Evolutionary conservation across 2,888 invertebrate genomes (phyloP).

Genomic region (Cosmia trapezina): DNA sequence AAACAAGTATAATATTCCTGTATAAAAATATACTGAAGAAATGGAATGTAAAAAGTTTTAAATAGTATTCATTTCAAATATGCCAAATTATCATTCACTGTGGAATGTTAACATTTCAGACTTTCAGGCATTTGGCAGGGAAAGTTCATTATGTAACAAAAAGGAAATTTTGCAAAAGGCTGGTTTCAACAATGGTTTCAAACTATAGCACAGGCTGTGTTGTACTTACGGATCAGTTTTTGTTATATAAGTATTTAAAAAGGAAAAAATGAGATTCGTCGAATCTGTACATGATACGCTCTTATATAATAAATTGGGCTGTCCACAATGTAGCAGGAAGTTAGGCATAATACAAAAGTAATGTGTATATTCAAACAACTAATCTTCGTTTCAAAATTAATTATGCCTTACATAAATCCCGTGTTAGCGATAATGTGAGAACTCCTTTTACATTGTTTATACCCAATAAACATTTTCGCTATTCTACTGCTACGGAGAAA

Average conservation of each 20-base stretch:
- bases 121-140: slow-evolving; percentile 19
- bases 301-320: slow-evolving; percentile 42
- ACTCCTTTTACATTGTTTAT: slow-evolving; percentile 34
- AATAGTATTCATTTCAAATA: slow-evolving; percentile 49
- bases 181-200: slow-evolving; percentile 13
- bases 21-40: slow-evolving; percentile 71
- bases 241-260: slow-evolving; percentile 18
- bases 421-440: slow-evolving; percentile 18
- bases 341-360: slow-evolving; percentile 14
- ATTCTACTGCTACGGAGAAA: slow-evolving; percentile 55
- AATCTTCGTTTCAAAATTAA: slow-evolving; percentile 22
- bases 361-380: slow-evolving; percentile 23
- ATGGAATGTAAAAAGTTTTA: slow-evolving; percentile 76
- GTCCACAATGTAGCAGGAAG: slow-evolving; percentile 23
- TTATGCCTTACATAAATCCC: slow-evolving; percentile 28
- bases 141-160: slow-evolving; percentile 19
- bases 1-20: slow-evolving; percentile 47
- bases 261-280: slow-evolving; percentile 59
- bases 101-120: slow-evolving; percentile 53
- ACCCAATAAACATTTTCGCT: slow-evolving; percentile 44
- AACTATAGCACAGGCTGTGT: slow-evolving; percentile 7
- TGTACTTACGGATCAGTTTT: slow-evolving; percentile 20
- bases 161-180: not conserved
- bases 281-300: slow-evolving; percentile 58
- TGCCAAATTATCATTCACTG: slow-evolving; percentile 49